Evolutionary conservation across 1,140 invertebrate genomes (phyloP).

Genomic region (Telenomus remus): DNA sequence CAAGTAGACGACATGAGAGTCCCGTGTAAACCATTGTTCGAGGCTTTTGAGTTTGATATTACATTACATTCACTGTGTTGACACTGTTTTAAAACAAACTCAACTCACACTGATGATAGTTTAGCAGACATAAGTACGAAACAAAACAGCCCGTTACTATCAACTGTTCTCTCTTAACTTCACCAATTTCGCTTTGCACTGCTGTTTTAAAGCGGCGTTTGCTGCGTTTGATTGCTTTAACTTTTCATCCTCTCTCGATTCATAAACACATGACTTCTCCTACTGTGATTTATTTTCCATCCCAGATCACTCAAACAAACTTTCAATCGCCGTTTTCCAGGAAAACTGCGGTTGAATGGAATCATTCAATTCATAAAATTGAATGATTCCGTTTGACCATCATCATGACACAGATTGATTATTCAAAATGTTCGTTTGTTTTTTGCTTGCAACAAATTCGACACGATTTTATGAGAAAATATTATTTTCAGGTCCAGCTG

Average conservation of each 20-base stretch:
- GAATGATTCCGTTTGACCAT: too few species aligned
- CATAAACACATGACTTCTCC: background rate
- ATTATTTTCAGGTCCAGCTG: conserved; percentile 74
- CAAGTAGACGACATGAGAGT: background rate
- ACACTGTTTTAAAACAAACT: conserved; percentile 29
- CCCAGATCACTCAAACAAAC: too few species aligned
- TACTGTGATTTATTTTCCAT: too few species aligned
- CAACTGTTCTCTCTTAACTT: conserved; percentile 30
- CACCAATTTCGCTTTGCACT: conserved; percentile 9
- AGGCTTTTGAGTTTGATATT: conserved; percentile 16
- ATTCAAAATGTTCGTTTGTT: too few species aligned
- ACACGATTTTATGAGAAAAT: conserved; percentile 1
- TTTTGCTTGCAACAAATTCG: too few species aligned
- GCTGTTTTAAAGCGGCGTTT: conserved; percentile 11
- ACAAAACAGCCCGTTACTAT: conserved; percentile 30
- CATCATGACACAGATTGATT: too few species aligned
- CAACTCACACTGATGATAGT: conserved; percentile 26
- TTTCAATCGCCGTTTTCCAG: too few species aligned
- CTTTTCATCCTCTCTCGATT: background rate
- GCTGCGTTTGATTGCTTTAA: conserved; percentile 13
- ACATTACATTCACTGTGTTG: conserved; percentile 21
- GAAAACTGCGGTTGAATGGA: too few species aligned
- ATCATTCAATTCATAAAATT: too few species aligned
- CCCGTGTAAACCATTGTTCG: conserved; percentile 21
- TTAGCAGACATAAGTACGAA: conserved; percentile 19